A percentile compares a stretch with the other conserved stretches of the same genome.
Conservation (phyloP, 2,113 vertebrate species). For the Sterrhoptilus dennistouni region DNA sequence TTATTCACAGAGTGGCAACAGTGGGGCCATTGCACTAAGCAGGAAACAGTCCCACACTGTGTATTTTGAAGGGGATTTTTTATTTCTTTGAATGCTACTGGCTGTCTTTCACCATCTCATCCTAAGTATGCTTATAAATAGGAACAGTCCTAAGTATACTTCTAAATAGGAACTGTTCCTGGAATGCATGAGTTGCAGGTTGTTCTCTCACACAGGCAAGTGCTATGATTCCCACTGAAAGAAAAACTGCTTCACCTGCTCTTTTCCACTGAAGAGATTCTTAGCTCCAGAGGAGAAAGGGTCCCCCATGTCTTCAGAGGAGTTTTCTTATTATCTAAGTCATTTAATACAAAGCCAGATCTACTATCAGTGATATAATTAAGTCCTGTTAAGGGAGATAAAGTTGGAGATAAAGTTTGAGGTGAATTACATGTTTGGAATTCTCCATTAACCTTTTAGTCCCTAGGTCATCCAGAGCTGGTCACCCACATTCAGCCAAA, state of each 20-base stretch:
- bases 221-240: background rate
- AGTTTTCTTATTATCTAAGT: background rate
- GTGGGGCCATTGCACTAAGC: background rate
- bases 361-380: background rate
- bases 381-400: background rate
- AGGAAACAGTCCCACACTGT: background rate
- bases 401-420: background rate
- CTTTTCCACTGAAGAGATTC: background rate
- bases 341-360: background rate
- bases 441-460: conserved; percentile 29
- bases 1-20: background rate
- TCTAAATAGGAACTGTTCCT: background rate
- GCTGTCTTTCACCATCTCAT: background rate
- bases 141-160: background rate
- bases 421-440: background rate
- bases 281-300: background rate
- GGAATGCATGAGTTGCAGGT: background rate
- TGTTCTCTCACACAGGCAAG: accelerated
- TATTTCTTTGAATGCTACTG: background rate
- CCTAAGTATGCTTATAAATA: background rate
- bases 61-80: background rate
- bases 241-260: background rate
- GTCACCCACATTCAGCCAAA: background rate
- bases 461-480: background rate
- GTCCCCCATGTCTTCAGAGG: background rate